Evolutionary conservation across 2,888 invertebrate species (phyloP).

Genomic region (Seira ritae): DNA sequence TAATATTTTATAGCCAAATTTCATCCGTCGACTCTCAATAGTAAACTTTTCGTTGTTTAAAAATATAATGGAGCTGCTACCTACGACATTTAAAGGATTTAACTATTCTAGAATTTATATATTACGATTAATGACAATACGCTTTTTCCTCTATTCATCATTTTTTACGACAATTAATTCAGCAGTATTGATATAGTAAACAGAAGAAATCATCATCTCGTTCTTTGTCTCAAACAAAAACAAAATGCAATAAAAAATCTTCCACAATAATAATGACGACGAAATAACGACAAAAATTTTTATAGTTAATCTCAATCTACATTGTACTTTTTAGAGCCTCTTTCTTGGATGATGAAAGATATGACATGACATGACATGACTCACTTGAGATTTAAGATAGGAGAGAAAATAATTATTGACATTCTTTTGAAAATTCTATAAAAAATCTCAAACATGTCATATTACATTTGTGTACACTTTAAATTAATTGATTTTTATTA

Average conservation of each 20-base stretch:
- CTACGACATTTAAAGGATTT: too few relatives aligned
- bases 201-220: neutral
- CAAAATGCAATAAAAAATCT: neutral
- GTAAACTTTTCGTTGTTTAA: neutral
- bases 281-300: too few relatives aligned
- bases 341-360: too few relatives aligned
- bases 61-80: slow-evolving; percentile 1
- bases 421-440: neutral
- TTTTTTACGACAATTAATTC: neutral
- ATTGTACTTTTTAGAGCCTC: too few relatives aligned
- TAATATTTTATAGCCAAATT: too few relatives aligned
- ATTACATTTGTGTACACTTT: neutral
- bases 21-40: neutral
- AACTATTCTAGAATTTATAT: too few relatives aligned
- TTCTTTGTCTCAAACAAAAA: neutral
- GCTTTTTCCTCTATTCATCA: slow-evolving; percentile 8
- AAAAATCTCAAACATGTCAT: slow-evolving; percentile 10
- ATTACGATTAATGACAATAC: neutral
- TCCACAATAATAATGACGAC: too few relatives aligned
- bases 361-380: too few relatives aligned
- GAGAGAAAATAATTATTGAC: neutral
- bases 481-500: too few relatives aligned
- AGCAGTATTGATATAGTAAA: neutral
- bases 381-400: too few relatives aligned
- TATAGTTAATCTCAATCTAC: too few relatives aligned